Conservation (phyloP, 35 echinoderm and acorn worm species). For the Amphiura filiformis region DNA sequence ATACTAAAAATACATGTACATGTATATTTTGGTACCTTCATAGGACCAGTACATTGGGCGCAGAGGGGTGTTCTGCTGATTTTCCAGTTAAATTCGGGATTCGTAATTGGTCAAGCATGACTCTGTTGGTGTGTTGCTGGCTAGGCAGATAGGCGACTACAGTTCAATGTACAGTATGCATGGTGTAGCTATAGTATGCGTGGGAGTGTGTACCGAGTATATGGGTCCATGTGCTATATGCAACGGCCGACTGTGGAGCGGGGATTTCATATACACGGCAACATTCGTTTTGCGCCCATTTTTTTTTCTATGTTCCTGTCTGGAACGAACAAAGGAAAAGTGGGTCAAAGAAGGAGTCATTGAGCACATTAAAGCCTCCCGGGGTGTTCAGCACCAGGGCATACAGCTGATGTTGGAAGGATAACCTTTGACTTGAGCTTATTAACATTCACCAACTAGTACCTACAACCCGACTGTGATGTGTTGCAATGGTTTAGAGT, state of each 20-base stretch:
- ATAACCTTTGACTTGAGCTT: not conserved
- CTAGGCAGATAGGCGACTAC: not conserved
- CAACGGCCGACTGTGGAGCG: not conserved
- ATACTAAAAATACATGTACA: not conserved
- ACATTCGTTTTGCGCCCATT: not conserved
- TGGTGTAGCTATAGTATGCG: not conserved
- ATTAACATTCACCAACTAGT: not conserved
- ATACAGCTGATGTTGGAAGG: not conserved
- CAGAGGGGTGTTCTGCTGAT: not conserved
- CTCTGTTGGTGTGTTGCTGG: not conserved
- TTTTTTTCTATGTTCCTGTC: not conserved
- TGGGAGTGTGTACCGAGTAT: not conserved
- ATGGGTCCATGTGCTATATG: not conserved
- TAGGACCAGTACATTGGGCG: not conserved
- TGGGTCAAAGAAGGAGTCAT: not conserved
- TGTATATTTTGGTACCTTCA: not conserved
- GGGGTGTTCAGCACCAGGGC: not conserved
- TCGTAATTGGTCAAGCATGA: not conserved
- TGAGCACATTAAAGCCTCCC: not conserved
- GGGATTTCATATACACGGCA: not conserved
- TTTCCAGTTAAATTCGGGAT: not conserved
- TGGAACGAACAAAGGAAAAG: not conserved
- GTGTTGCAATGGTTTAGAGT: not conserved
- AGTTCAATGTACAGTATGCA: not conserved
- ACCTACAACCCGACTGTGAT: not conserved